These are phyloP conservation scores for Gortyna flavago DNA, from an alignment of 2,888 invertebrate species.

Conservation along the genomic window DNA sequence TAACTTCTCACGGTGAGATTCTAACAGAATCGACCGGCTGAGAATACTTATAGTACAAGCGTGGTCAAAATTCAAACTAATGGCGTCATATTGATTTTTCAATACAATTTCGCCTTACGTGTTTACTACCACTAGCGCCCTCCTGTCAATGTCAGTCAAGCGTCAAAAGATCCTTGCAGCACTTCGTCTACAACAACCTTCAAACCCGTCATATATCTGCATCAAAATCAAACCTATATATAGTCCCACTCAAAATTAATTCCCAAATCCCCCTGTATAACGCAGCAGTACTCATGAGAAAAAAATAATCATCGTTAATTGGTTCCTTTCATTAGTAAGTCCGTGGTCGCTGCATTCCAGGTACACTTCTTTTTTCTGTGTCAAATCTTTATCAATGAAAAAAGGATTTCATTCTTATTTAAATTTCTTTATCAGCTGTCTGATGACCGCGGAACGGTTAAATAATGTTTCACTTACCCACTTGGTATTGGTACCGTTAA, in stretches of 20 bases:
- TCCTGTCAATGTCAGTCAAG: neutral
- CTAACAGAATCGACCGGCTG: no score
- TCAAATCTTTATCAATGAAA: slow-evolving; percentile 90
- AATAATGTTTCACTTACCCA: slow-evolving; percentile 81
- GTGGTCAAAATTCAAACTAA: neutral
- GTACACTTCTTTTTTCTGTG: slow-evolving; percentile 86
- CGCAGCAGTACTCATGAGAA: slow-evolving; percentile 81
- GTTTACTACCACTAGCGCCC: neutral
- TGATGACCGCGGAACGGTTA: slow-evolving; percentile 79
- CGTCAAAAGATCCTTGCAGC: neutral
- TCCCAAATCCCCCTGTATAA: slow-evolving; percentile 76
- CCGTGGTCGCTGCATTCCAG: slow-evolving; percentile 86
- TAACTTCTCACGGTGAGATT: no score
- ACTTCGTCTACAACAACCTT: neutral
- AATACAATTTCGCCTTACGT: neutral
- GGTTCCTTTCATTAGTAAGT: slow-evolving; percentile 90
- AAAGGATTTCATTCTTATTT: slow-evolving; percentile 89
- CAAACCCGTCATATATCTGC: neutral
- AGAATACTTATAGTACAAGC: no score
- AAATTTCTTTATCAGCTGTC: slow-evolving; percentile 86
- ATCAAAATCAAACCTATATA: neutral
- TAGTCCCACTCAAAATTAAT: slow-evolving; percentile 10
- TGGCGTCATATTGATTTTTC: neutral
- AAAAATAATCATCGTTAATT: slow-evolving; percentile 89
- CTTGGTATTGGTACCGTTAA: slow-evolving; percentile 64